Conservation (phyloP, 2,113 vertebrate genomes). For the Burhinus bistriatus region DNA sequence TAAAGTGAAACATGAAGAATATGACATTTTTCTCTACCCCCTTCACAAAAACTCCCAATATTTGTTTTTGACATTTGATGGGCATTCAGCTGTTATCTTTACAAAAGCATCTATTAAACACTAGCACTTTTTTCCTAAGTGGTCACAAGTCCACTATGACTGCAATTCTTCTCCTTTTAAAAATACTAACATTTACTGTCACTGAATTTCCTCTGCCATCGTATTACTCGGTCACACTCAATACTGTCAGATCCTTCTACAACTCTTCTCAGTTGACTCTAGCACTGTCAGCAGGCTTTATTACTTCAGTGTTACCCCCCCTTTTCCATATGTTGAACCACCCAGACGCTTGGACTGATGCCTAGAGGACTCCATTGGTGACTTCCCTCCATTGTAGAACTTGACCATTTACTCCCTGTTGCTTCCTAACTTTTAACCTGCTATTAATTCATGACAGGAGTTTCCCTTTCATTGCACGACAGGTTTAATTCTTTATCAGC, state of each 20-base stretch:
- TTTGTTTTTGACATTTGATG: background rate
- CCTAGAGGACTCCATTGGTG: background rate
- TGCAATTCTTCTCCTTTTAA: background rate
- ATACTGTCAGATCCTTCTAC: background rate
- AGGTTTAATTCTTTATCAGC: background rate
- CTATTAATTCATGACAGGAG: background rate
- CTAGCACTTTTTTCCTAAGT: background rate
- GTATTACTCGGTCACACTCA: background rate
- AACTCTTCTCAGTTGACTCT: background rate
- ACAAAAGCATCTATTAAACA: background rate
- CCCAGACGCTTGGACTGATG: background rate
- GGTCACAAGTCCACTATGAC: accelerated
- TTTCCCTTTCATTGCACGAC: background rate
- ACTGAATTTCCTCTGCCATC: background rate
- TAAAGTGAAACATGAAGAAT: background rate
- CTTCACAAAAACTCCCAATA: background rate
- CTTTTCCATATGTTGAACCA: background rate
- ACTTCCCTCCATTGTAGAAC: background rate
- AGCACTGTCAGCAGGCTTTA: background rate
- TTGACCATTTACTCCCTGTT: background rate
- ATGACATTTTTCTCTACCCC: background rate
- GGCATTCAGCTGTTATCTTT: background rate
- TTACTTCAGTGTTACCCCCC: background rate
- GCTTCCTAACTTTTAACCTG: conserved; percentile 5
- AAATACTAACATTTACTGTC: background rate